phyloP scores from a whole-genome alignment of 1,140 invertebrate genomes.

The Platyura marginata region DNA sequence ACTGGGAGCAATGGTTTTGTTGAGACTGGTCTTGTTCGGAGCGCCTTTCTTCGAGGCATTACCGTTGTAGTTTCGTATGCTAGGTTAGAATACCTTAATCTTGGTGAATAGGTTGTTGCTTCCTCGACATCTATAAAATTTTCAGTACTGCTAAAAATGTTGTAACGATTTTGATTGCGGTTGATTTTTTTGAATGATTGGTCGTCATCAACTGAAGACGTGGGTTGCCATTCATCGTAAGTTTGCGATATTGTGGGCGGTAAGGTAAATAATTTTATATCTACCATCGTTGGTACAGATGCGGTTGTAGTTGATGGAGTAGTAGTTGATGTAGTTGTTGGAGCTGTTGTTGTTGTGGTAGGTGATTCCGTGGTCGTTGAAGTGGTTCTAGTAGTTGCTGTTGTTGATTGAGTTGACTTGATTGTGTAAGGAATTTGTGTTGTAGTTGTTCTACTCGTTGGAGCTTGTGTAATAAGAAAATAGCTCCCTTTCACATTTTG shows the following conservation, averaged over 20 bases:
- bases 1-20: background rate
- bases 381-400: too few species aligned
- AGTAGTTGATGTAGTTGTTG: constrained; percentile 1
- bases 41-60: background rate
- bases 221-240: background rate
- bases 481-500: too few species aligned
- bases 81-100: background rate
- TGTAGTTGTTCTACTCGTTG: too few species aligned
- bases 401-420: too few species aligned
- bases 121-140: constrained; percentile 12
- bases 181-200: background rate
- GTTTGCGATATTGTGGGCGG: too few species aligned
- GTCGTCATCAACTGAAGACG: background rate
- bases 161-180: constrained; percentile 5
- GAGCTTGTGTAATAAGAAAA: too few species aligned
- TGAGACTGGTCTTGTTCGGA: background rate
- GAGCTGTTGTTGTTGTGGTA: background rate
- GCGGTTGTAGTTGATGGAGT: constrained; percentile 8
- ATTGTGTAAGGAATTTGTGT: too few species aligned
- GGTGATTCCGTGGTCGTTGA: background rate
- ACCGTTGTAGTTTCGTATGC: too few species aligned
- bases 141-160: constrained; percentile 11
- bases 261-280: too few species aligned
- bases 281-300: background rate
- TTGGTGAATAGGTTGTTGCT: constrained; percentile 20